These are phyloP conservation scores for Pygocentrus nattereri DNA, from an alignment of 2,797 vertebrate species.

Conservation along the genomic window DNA sequence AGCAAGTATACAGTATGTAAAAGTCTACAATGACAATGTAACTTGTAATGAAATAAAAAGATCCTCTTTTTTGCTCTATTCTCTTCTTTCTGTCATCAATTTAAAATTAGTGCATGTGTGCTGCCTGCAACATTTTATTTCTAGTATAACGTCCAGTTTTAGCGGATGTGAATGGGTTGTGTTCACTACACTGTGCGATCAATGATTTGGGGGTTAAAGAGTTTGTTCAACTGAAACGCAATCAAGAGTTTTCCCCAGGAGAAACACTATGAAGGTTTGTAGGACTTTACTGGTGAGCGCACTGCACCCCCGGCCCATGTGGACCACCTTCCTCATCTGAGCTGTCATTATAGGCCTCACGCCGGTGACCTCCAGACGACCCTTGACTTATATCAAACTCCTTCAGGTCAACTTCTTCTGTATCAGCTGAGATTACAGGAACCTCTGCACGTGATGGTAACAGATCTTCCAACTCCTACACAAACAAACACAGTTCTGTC, in stretches of 20 bases:
- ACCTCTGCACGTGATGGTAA: slow-evolving; percentile 93
- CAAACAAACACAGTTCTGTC: slow-evolving; percentile 14
- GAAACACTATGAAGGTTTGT: slow-evolving; percentile 15
- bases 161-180: slow-evolving; percentile 6
- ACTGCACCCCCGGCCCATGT: slow-evolving; percentile 97
- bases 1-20: slow-evolving; percentile 49
- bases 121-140: slow-evolving; percentile 58
- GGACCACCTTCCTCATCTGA: slow-evolving; percentile 96
- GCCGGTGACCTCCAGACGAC: slow-evolving; percentile 88
- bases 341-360: slow-evolving; percentile 97
- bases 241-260: slow-evolving; percentile 25
- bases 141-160: slow-evolving; percentile 38
- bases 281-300: slow-evolving; percentile 91
- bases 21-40: slow-evolving; percentile 53
- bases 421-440: slow-evolving; percentile 88
- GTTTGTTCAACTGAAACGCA: slow-evolving; percentile 43
- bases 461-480: slow-evolving; percentile 95
- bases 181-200: background rate
- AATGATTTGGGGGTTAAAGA: slow-evolving; percentile 3
- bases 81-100: slow-evolving; percentile 44
- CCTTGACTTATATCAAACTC: slow-evolving; percentile 93
- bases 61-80: slow-evolving; percentile 20
- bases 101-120: slow-evolving; percentile 63
- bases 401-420: slow-evolving; percentile 96
- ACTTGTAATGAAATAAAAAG: slow-evolving; percentile 42